Base-by-base conservation (phyloP, 2,113 vertebrate genomes). In the Tetraodon nigroviridis region DNA sequence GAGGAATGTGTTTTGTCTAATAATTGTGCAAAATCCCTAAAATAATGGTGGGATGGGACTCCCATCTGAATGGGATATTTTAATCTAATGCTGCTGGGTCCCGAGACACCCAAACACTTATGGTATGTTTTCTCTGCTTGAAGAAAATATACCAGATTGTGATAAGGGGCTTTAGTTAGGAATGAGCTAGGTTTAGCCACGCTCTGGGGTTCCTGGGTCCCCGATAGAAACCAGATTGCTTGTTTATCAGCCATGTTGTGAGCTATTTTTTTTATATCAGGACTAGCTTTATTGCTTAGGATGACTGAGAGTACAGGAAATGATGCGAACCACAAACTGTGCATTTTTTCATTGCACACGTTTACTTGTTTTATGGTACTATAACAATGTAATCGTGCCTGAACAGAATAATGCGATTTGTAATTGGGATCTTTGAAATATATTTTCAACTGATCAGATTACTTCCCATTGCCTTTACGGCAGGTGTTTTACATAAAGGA, bases 11-110 rank as follows among this genome's bases (percentile, higher is more conserved):
- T 88, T 89, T 83, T 84, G 64, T 78, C 71, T 67, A 58, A 80
- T 86, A 86, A 89, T 90, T 87, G 67, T 87, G 82, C 79, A 56
- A 83, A 89, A 87, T 84, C 79, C 82, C 75, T 62, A 74, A n/a
- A 82, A 82, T 84, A 84, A 85, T 62, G 22, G 46, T 55, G 77
- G 82, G 82, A 86, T 78, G 71, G 77, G 76, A 79, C 81, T 74
- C 51, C 15, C n/a, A 76, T 88, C 84, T 85, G 76, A 81, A 65
- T 69, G 69, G 63, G 76, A 71, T 86, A 85, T 83, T 83, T 86
- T 85, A 73, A 88, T 82, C 73, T 64, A 27, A n/a, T 52, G 40
- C 61, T 75, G 46, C 51, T 69, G 65, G 53, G 51, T 76, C 51
- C 69, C 15, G 60, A 76, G 76, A 78, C 76, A 73, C 75, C 64